Conservation (phyloP, 2,888 invertebrate genomes). For the Stenurella melanura region DNA sequence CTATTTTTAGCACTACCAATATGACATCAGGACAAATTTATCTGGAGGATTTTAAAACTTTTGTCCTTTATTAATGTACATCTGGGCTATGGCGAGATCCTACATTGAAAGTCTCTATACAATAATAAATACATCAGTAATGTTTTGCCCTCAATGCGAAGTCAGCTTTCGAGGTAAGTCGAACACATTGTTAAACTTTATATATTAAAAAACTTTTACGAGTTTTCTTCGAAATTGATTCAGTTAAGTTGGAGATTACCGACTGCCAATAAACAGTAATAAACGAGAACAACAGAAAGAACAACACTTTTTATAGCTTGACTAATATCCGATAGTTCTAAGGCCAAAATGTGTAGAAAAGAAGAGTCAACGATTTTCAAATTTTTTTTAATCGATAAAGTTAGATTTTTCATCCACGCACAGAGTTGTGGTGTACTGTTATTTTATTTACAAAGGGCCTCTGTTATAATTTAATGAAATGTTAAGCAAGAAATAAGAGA, state of each 20-base stretch:
- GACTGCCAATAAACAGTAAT: constrained; percentile 1
- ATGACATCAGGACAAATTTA: too few relatives aligned
- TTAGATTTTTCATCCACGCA: not conserved
- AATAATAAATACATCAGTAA: constrained; percentile 4
- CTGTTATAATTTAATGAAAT: too few relatives aligned
- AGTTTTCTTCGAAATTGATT: constrained; percentile 7
- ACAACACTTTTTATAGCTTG: not conserved
- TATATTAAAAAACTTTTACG: constrained; percentile 6
- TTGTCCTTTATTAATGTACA: too few relatives aligned
- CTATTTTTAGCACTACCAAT: too few relatives aligned
- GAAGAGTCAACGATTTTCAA: not conserved
- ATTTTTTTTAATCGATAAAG: not conserved
- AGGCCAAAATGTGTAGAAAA: not conserved
- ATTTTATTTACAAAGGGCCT: too few relatives aligned
- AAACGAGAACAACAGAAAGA: constrained; percentile 7
- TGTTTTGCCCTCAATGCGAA: not conserved
- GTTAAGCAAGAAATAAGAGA: too few relatives aligned
- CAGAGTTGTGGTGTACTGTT: too few relatives aligned
- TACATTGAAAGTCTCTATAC: not conserved
- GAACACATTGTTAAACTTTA: constrained; percentile 4
- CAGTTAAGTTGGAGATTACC: constrained; percentile 7
- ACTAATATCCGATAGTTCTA: not conserved
- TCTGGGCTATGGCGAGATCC: not conserved
- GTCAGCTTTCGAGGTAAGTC: not conserved
- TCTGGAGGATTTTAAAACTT: too few relatives aligned